Percentiles rank a stretch among this genome's conserved stretches.
phyloP scores from a whole-genome alignment of 2,888 invertebrate species.

The Tipula confusa region DNA sequence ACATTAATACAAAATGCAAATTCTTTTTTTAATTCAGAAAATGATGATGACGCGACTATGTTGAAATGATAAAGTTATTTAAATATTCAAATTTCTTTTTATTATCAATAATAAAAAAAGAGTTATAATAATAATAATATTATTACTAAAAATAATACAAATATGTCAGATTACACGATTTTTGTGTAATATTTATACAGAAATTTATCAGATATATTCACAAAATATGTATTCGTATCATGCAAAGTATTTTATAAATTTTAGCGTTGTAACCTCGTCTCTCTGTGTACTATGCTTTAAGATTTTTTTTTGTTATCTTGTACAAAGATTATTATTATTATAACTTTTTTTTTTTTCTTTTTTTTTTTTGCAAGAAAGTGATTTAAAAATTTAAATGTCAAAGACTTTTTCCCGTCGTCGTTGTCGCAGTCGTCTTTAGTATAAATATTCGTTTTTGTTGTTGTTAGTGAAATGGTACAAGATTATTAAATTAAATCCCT shows the following conservation, averaged over 20 bases:
- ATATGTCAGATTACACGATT: conserved; percentile 20
- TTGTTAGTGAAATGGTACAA: not conserved
- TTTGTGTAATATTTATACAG: not conserved
- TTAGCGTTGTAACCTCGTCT: not conserved
- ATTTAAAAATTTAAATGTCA: conserved; percentile 17
- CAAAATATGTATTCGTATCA: conserved; percentile 20
- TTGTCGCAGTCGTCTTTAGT: not conserved
- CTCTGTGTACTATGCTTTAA: not conserved
- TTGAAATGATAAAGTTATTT: not conserved
- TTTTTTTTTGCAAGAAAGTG: not conserved
- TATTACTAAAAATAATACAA: not conserved
- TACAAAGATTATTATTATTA: not conserved
- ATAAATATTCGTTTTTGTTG: not conserved
- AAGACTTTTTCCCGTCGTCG: not conserved
- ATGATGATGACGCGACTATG: not conserved
- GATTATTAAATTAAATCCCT: not conserved
- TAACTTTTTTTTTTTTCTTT: not conserved
- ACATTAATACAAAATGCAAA: not conserved
- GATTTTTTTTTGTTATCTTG: not conserved
- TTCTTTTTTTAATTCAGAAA: not conserved
- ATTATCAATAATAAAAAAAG: not conserved
- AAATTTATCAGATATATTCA: not conserved
- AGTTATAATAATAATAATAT: not conserved
- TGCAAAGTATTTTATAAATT: not conserved
- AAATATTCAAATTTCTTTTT: not conserved